Evolutionary conservation across 2,888 invertebrate genomes (phyloP).

Genomic region (Orchesella flavescens): DNA sequence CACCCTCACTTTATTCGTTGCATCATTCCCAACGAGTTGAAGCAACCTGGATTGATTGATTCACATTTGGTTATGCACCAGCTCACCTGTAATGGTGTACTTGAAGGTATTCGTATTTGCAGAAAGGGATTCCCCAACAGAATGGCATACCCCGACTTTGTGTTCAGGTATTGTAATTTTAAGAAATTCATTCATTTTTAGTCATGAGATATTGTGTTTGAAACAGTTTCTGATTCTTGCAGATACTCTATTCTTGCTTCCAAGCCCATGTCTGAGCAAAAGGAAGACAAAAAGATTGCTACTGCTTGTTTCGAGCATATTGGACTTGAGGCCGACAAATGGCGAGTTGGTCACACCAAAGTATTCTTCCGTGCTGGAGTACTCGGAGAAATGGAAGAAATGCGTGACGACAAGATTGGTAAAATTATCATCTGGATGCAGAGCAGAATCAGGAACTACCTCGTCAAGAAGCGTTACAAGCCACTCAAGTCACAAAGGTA

Average conservation of each 20-base stretch:
- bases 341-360: constrained; percentile 99
- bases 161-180: constrained; percentile 20
- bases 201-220: neutral
- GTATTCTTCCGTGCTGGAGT: constrained; percentile 78
- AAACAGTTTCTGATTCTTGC: too few relatives aligned
- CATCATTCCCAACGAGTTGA: constrained; percentile 99
- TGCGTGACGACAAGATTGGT: constrained; percentile 77
- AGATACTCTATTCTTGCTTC: constrained; percentile 99
- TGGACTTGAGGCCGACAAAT: constrained; percentile 92
- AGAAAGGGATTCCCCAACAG: constrained; percentile 99
- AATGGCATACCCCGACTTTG: constrained; percentile 98
- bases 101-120: constrained; percentile 99
- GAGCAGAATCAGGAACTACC: constrained; percentile 65
- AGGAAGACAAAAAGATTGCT: constrained; percentile 88
- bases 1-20: constrained; percentile 99
- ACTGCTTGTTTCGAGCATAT: constrained; percentile 89
- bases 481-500: constrained; percentile 84
- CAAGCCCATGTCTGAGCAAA: constrained; percentile 88
- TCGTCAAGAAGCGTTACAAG: constrained; percentile 62
- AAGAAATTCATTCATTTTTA: neutral
- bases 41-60: constrained; percentile 95
- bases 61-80: constrained; percentile 99
- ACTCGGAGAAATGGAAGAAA: constrained; percentile 77
- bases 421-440: constrained; percentile 75
- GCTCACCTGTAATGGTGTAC: constrained; percentile 99